Conservation (phyloP, 2,113 vertebrate species). For the Vimba vimba region DNA sequence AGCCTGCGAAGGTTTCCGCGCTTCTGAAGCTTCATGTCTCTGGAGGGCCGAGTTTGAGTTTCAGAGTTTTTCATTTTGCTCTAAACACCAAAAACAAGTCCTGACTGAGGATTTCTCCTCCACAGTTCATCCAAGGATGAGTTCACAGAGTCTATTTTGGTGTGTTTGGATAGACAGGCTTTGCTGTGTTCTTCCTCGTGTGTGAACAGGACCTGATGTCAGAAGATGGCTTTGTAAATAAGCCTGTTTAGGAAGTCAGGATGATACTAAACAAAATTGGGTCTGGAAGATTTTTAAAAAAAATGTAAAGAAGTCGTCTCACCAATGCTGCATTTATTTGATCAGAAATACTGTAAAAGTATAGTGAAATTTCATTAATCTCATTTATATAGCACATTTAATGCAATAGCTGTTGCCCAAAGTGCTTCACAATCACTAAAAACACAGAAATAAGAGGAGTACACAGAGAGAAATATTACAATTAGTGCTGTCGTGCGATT, state of each 20-base stretch:
- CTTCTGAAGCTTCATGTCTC: not conserved
- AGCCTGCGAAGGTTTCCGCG: not conserved
- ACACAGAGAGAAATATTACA: too few species aligned
- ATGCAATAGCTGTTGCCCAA: too few species aligned
- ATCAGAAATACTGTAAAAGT: too few species aligned
- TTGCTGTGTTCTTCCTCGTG: not conserved
- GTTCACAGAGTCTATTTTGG: not conserved
- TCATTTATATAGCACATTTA: too few species aligned
- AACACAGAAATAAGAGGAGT: too few species aligned
- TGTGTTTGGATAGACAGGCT: not conserved
- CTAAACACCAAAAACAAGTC: not conserved
- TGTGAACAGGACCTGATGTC: not conserved
- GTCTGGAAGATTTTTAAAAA: too few species aligned
- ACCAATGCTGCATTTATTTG: too few species aligned
- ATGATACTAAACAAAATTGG: too few species aligned
- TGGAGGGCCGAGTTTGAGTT: not conserved
- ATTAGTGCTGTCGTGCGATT: too few species aligned
- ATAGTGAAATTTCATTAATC: too few species aligned
- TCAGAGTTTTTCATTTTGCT: not conserved
- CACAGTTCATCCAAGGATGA: not conserved
- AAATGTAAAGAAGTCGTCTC: too few species aligned
- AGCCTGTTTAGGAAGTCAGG: not conserved
- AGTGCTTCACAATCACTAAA: too few species aligned
- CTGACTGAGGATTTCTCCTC: not conserved
- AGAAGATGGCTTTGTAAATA: not conserved